Base-by-base conservation (phyloP, 1,140 invertebrate genomes). In the Pseudobourletiella spinata region DNA sequence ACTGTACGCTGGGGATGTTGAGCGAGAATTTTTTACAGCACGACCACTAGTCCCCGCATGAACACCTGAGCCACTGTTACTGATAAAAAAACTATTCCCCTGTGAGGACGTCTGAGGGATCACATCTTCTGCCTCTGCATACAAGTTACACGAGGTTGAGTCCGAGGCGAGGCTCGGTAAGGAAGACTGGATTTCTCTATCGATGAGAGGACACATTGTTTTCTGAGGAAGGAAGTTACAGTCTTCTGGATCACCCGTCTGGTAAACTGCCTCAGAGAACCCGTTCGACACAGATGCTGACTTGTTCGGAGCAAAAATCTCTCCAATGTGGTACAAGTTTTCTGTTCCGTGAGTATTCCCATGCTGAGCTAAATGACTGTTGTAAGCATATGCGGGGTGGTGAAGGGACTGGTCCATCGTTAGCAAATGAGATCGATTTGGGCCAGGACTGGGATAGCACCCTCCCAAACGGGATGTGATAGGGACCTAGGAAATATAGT, bases 101-200 rank as follows among this genome's bases (percentile, higher is more conserved):
- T 55, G 54, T 28, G 44, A 26, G 52, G 60, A 29, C 16, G 56
- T 52, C 20, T 56, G 54, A 18, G 61, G 64, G 51, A 68, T 63
- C 57, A 69, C 65, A 63, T 68, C 63, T 43, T 68, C 65, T 48
- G 63, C 65, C 61, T 71, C 65, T 15, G 67, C 67, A 56, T 70
- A 68, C 29, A 68, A 52, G 54, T 65, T 68, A 66, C 70, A 71
- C 24, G 70, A 64, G 51, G 66, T 72, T 18, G 63, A 71, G 59
- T 67, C 68, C 55, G 63, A 68, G 50, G 65, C 73, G 22, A 78
- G 67, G 69, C 76, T 77, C 4, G 76, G 76, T 25, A 79, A 68
- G 26, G 78, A 78, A 25, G 78, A 79, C 71, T 79, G 77, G 56
- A 78, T 77, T 25, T 73, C 77, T 52, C 77, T 66, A 57, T 79